Base-by-base conservation (phyloP, 2,888 invertebrate genomes). In the Eilema caniola region DNA sequence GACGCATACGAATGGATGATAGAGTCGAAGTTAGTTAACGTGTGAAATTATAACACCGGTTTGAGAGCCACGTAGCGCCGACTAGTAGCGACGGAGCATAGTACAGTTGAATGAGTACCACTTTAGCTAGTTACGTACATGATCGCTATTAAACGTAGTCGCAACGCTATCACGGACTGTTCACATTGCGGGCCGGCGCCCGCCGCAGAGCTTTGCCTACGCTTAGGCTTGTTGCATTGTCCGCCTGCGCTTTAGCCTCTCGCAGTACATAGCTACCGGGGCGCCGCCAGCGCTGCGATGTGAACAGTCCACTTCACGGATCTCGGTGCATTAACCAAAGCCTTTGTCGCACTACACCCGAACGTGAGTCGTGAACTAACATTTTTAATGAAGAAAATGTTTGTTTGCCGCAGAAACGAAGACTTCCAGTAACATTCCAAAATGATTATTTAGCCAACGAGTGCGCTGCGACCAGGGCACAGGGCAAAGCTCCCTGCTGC, bases 381-480 rank as follows among this genome's bases (percentile, higher is more conserved):
- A 89, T 91, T 87, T 89, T 91, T 90, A 92, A 86, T 76, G 78
- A 85, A 83, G 83, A 88, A 89, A 90, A 89, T 90, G 87, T 93
- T 93, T 94, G 91, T 94, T 93, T 94, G 93, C 92, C 86, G 86
- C 94, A 94, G 94, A 94, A 88, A 92, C 92, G 93, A 94, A 94
- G 94, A 93, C 93, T 76, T 84, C 93, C 85, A 90, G 92, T 93
- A 94, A 93, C 93, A 93, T 94, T 93, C 93, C 94, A 92, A 94
- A 94, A 94, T 94, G 93, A 94, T 92, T 86, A 88, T 88, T 85
- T 87, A 85, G 79, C 82, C 83, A 83, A 73, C 84, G 87, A 79
- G 89, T 83, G 87, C 81, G 82, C 81, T 79, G 80, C 80, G 82
- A 80, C 79, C 84, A 79, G 80, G 82, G 78, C 81, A 70, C 81